Conservation (phyloP, 2,888 invertebrate genomes). For the Fragum sueziense region DNA sequence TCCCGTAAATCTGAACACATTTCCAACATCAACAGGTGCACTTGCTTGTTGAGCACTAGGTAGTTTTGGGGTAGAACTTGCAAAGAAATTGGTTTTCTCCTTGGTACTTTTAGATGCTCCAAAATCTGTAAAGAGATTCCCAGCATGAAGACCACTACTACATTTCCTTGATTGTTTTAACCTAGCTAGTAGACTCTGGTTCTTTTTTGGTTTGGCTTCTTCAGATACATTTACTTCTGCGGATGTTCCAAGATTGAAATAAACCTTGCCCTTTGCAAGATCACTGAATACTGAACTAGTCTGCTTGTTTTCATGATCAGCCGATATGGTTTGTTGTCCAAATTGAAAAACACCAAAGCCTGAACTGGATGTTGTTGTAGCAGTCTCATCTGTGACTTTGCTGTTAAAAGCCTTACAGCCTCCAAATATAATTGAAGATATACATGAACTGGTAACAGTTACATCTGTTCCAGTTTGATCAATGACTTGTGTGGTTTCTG, state of each 20-base stretch:
- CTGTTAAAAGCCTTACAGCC: not conserved
- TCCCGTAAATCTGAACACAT: too few relatives aligned
- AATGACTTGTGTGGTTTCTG: not conserved
- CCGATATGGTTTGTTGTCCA: not conserved
- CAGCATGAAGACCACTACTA: too few relatives aligned
- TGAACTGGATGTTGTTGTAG: not conserved
- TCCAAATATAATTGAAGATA: not conserved
- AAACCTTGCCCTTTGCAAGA: not conserved
- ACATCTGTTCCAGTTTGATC: too few relatives aligned
- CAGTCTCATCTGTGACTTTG: not conserved
- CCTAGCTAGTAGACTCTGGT: not conserved
- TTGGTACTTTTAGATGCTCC: too few relatives aligned
- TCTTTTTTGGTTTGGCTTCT: not conserved
- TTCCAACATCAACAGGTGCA: too few relatives aligned
- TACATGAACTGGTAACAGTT: not conserved
- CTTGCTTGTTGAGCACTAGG: too few relatives aligned
- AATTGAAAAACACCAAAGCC: not conserved
- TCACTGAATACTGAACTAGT: not conserved
- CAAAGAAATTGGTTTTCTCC: too few relatives aligned
- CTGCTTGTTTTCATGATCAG: not conserved
- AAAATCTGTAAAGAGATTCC: too few relatives aligned
- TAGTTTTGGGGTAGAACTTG: too few relatives aligned
- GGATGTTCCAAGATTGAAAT: not conserved
- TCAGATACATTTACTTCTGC: not conserved
- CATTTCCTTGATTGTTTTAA: conserved; percentile 10